Evolutionary conservation across 1,140 invertebrate genomes (phyloP).

Genomic region (Steinernema feltiae): DNA sequence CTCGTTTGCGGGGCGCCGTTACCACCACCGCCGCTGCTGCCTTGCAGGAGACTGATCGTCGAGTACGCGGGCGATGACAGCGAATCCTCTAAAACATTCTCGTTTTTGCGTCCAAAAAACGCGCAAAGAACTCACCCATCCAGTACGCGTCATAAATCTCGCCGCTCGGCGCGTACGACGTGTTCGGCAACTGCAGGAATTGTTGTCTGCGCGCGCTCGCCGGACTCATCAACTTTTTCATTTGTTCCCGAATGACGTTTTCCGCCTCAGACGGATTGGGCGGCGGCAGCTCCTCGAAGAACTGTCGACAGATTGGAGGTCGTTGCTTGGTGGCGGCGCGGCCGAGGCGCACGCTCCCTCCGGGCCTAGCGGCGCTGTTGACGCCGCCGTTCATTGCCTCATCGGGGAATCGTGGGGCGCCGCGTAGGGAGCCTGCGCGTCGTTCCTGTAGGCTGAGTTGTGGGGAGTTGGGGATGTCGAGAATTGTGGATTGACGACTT

Average conservation of each 20-base stretch:
- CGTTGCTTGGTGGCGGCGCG: constrained; percentile 1
- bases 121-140: neutral
- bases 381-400: neutral
- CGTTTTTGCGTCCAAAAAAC: neutral
- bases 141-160: constrained; percentile 12
- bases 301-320: neutral
- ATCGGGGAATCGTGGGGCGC: neutral
- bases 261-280: constrained; percentile 16
- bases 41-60: neutral
- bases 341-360: neutral
- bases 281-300: constrained; percentile 7
- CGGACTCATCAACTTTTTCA: constrained; percentile 20
- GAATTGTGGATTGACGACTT: neutral
- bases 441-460: neutral
- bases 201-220: neutral
- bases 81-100: neutral
- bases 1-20: too few relatives aligned
- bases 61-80: neutral
- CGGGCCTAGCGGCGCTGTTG: neutral
- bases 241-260: constrained; percentile 19
- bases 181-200: constrained; percentile 14
- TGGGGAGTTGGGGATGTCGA: neutral
- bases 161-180: constrained; percentile 13
- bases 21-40: neutral
- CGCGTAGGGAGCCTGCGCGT: neutral